Percentiles rank a stretch among this genome's conserved stretches.
Conservation (phyloP, 1,140 invertebrate species). For the Metopolophium dirhodum region DNA sequence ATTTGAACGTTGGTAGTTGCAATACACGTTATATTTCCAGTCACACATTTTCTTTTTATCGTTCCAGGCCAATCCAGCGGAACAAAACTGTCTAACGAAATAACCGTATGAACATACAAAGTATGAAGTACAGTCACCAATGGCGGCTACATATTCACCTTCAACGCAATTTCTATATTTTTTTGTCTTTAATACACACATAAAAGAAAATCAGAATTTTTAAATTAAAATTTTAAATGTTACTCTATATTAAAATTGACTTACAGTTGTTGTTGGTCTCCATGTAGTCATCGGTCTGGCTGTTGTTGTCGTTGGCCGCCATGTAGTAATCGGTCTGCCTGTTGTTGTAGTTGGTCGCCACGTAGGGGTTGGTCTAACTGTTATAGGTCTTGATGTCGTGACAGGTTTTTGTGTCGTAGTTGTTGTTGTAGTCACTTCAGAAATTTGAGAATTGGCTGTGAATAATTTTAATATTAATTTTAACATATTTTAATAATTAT, state of each 20-base stretch:
- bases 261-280: conserved; percentile 36
- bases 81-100: conserved; percentile 71
- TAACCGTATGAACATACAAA: conserved; percentile 74
- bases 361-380: background rate
- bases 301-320: conserved; percentile 10
- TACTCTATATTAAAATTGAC: background rate
- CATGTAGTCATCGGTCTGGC: background rate
- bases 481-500: background rate
- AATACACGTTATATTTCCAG: conserved; percentile 68
- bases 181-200: conserved; percentile 43
- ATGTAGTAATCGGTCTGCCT: background rate
- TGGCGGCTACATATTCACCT: conserved; percentile 69
- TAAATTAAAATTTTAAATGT: background rate
- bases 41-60: conserved; percentile 72
- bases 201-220: background rate
- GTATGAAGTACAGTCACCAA: conserved; percentile 70
- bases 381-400: background rate
- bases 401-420: background rate
- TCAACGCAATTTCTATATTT: conserved; percentile 60
- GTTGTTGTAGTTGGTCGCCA: background rate
- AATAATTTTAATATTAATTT: background rate
- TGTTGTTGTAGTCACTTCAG: conserved; percentile 14
- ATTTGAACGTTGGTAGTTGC: conserved; percentile 58
- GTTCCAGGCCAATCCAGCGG: conserved; percentile 75
- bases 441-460: conserved; percentile 17